Evolutionary conservation across 1,140 invertebrate species (phyloP), one percentile per base, ranked within the genome.

Genomic region (Myzus persicae): DNA sequence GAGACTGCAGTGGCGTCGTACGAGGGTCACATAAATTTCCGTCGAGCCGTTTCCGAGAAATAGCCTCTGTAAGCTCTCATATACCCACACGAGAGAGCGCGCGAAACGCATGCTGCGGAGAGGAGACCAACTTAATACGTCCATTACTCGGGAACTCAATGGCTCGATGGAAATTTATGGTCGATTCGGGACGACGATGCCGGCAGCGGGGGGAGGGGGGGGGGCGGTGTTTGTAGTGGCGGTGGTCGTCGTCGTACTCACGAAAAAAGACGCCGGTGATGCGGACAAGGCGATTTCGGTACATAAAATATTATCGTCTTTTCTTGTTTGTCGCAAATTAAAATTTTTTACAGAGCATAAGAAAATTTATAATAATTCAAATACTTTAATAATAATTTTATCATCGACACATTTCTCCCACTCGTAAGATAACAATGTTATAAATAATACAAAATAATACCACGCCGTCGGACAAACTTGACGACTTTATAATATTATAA

Each of bases 61-160:
- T 87, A 48, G 44, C 31, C 38, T 88, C 85, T 44, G 44, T 20
- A 88, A 31, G 85, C 44, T 18, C 44, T 14, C 44, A 48, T 18
- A 40, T 48, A 31, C n/a, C 7, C 20, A 48, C 31, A 36, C 6
- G 14, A n/a, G 84, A 18, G 9, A 26, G 84, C 26, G 40, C 42
- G 84, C n/a, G 3, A 42, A 44, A 22, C 11, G 11, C 11, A 48
- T 48, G 24, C 85, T 6, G 24, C 20, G 31, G 44, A 24, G 24
- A 24, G 24, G 18, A 48, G 31, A 46, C 44, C 44, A 48, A 88
- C 85, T 88, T 88, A 88, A 88, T 48, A 88, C 85, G 85, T 48
- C 85, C 85, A 88, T 88, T 88, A 88, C 42, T 88, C n/a, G 85
- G 85, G 44, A 88, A 38, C 85, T 36, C 85, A 88, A 88, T 88